A percentile compares a stretch with the other conserved stretches of the same genome.
Evolutionary conservation across 2,888 invertebrate genomes (phyloP).

Genomic region (Acanthosepion lycidas): DNA sequence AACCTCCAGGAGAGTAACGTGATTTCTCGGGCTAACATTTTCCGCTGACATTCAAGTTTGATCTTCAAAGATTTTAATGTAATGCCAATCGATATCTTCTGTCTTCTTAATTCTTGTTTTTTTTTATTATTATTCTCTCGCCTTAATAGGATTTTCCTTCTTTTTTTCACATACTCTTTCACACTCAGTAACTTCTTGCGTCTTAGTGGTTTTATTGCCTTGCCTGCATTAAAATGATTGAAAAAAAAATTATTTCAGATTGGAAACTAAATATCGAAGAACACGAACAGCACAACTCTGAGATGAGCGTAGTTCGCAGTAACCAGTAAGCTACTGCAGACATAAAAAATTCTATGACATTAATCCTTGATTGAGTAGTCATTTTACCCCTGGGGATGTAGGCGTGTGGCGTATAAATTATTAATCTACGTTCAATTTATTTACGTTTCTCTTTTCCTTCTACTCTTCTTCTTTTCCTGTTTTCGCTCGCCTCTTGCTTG

Average conservation of each 20-base stretch:
- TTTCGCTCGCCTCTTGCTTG: background rate
- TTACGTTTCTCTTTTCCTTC: background rate
- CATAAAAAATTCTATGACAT: background rate
- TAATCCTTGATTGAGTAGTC: background rate
- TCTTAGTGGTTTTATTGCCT: too few species aligned
- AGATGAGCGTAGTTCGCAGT: background rate
- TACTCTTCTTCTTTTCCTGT: background rate
- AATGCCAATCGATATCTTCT: too few species aligned
- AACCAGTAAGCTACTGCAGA: background rate
- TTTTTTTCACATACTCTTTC: too few species aligned
- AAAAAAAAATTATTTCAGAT: background rate
- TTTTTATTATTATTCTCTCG: too few species aligned
- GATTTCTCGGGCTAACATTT: too few species aligned
- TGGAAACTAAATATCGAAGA: background rate
- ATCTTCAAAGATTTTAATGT: too few species aligned
- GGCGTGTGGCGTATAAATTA: background rate
- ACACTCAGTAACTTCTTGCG: too few species aligned
- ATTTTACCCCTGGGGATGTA: background rate
- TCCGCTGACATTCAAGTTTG: too few species aligned
- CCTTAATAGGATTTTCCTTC: too few species aligned
- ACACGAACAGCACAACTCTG: background rate
- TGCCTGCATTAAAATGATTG: too few species aligned
- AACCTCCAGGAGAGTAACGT: too few species aligned
- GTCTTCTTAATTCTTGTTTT: too few species aligned
- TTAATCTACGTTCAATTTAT: background rate